Base-by-base conservation (phyloP, 2,888 invertebrate species). In the Smittia aterrima region DNA sequence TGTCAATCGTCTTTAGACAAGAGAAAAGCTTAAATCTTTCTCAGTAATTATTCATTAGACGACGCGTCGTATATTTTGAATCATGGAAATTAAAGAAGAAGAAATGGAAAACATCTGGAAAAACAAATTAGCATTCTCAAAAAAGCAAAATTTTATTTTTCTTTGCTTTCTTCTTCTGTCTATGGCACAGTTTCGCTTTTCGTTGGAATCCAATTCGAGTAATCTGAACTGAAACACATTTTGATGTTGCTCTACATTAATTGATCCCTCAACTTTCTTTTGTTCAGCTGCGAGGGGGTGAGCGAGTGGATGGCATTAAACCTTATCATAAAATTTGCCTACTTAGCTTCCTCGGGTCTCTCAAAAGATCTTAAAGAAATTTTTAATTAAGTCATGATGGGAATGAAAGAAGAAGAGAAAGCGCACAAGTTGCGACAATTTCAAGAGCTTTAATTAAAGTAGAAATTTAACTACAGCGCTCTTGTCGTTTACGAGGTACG, bases 311-410 rank as follows among this genome's bases (percentile, higher is more conserved):
- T 58, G 20, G 13, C 22, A 22, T 58, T 58, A 58, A 58, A 58
- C 58, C 58, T 22, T 22, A 4, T 58, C 58, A 58, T 58, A 58
- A 58, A 58, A 58, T 47, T 32, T 16, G 58, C 58, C 58, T 58
- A 58, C 13, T 58, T 58, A 22, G 58, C 58, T 58, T 58, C 22
- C 9, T 22, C 18, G 58, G 58, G n/a, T 47, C 47, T 47, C 47
- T 47, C 47, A 47, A 47, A 47, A 47, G 16, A 47, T 47, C 16
- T 13, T n/a, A 58, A 58, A 22, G 58, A 22, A 58, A 58, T 22
- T 58, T 71, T 71, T 71, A 71, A 71, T 71, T 71, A 71, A 71
- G 70, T 71, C 70, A 54, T 47, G 53, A 27, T 32, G 66, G 24
- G n/a, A n/a, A n/a, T n/a, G n/a, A n/a, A n/a, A n/a, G n/a, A 66